Evolutionary conservation across 2,113 vertebrate species (phyloP).

Genomic region (Malurus elegans): DNA sequence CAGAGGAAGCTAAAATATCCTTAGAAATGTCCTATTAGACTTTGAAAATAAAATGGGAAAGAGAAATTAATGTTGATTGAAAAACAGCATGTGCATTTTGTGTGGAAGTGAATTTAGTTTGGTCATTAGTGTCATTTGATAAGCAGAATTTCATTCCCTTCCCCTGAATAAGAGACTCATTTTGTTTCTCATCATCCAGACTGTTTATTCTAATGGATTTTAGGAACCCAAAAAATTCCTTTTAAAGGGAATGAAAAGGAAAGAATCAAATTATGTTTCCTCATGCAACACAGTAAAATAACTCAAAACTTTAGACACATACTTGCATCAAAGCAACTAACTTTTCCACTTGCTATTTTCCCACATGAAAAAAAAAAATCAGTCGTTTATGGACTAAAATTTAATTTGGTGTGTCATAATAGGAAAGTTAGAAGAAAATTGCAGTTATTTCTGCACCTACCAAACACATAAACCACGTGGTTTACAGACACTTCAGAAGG

Average conservation of each 20-base stretch:
- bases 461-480: background rate
- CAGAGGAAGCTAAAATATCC: slow-evolving; percentile 11
- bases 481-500: background rate
- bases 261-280: background rate
- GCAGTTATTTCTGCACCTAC: background rate
- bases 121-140: background rate
- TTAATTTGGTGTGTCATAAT: background rate
- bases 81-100: background rate
- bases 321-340: background rate
- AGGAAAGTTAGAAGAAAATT: background rate
- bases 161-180: background rate
- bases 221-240: background rate
- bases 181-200: background rate
- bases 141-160: background rate
- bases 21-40: slow-evolving; percentile 3
- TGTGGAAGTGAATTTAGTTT: background rate
- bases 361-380: background rate
- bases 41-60: slow-evolving; percentile 18
- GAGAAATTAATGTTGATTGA: background rate
- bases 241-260: background rate
- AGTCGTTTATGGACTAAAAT: background rate
- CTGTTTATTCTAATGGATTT: background rate
- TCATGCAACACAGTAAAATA: background rate
- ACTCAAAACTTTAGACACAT: background rate
- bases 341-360: background rate